phyloP scores from a whole-genome alignment of 2,888 invertebrate genomes.

The Lasioglossum pauxillum region DNA sequence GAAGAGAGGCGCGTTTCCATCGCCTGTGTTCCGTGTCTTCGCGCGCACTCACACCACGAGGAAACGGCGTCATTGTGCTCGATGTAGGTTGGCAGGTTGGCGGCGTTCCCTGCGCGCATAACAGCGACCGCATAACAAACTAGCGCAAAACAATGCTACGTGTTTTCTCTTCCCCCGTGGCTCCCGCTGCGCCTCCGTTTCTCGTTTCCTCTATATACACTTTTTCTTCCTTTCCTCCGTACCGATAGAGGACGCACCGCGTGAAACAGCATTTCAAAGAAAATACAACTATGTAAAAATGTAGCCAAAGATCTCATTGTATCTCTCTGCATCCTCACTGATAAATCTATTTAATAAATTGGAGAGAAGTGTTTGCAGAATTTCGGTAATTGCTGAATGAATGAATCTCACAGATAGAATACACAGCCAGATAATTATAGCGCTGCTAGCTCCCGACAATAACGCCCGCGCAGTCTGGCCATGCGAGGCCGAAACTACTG shows the following conservation, averaged over 20 bases:
- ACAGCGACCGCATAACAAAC: conserved; percentile 76
- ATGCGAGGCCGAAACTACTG: conserved; percentile 44
- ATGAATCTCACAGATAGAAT: background rate
- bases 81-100: conserved; percentile 79
- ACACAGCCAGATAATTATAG: conserved; percentile 40
- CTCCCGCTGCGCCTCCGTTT: conserved; percentile 20
- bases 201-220: background rate
- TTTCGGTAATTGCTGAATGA: background rate
- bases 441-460: conserved; percentile 36
- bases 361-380: background rate
- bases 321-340: too few species aligned
- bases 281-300: background rate
- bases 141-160: conserved; percentile 76
- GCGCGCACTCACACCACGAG: conserved; percentile 66
- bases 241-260: background rate
- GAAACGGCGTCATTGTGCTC: conserved; percentile 75
- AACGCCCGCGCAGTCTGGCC: conserved; percentile 35
- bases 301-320: background rate
- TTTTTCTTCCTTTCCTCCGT: background rate
- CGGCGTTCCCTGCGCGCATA: conserved; percentile 64
- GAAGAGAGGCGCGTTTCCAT: background rate
- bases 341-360: background rate
- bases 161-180: conserved; percentile 39
- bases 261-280: background rate
- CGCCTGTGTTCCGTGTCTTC: conserved; percentile 65